Conservation (phyloP, 2,113 vertebrate species). For the Lophius piscatorius region DNA sequence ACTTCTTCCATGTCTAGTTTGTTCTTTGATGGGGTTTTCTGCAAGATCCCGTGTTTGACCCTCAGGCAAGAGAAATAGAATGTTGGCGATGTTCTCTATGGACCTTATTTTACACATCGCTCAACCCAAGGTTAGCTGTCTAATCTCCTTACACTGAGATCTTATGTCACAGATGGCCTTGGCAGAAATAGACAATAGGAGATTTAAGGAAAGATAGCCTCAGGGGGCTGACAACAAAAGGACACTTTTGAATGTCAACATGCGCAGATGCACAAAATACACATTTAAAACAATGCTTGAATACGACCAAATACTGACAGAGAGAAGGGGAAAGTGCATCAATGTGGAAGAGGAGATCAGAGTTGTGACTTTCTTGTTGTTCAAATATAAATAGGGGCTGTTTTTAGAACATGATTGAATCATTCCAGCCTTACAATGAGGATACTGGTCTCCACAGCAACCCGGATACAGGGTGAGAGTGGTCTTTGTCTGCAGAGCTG, state of each 20-base stretch:
- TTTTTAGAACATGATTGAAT: conserved; percentile 35
- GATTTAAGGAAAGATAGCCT: conserved; percentile 44
- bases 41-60: conserved; percentile 19
- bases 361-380: background rate
- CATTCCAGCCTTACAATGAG: conserved; percentile 32
- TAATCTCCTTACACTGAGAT: conserved; percentile 10
- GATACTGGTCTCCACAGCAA: conserved; percentile 61
- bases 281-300: conserved; percentile 1
- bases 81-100: background rate
- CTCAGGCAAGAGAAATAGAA: conserved; percentile 19
- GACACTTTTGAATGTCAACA: conserved; percentile 14
- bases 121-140: background rate
- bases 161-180: conserved; percentile 54
- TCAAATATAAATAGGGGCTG: conserved; percentile 11
- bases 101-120: conserved; percentile 1
- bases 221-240: conserved; percentile 43
- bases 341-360: background rate
- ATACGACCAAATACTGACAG: background rate
- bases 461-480: conserved; percentile 60
- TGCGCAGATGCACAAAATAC: conserved; percentile 1
- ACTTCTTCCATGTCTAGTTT: background rate
- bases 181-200: conserved; percentile 35
- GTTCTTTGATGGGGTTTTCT: background rate
- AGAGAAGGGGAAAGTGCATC: background rate
- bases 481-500: conserved; percentile 69